phyloP scores from a whole-genome alignment of 2,888 invertebrate species.

The Luffia ferchaultella region DNA sequence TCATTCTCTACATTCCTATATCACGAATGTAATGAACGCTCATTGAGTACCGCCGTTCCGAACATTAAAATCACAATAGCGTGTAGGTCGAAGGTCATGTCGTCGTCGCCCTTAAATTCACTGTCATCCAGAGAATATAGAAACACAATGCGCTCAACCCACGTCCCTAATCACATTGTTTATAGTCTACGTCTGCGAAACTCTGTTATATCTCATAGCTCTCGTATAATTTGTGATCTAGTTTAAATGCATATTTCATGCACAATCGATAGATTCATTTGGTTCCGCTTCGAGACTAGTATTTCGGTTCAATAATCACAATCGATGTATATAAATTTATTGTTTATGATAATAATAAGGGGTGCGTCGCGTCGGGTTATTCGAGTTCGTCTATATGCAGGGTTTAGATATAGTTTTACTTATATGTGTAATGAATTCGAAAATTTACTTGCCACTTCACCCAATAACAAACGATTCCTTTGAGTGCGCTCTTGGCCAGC shows the following conservation, averaged over 20 bases:
- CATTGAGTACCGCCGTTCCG: conserved; percentile 21
- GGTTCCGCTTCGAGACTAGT: conserved; percentile 22
- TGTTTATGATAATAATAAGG: conserved; percentile 29
- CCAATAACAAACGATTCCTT: conserved; percentile 40
- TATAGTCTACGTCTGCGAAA: conserved; percentile 36
- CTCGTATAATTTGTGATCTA: conserved; percentile 8
- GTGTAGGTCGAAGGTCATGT: conserved; percentile 46
- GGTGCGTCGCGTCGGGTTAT: not conserved
- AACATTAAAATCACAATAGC: conserved; percentile 50
- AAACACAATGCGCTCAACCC: conserved; percentile 50
- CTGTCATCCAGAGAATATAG: conserved; percentile 27
- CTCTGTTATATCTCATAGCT: conserved; percentile 29
- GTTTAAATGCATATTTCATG: conserved; percentile 18
- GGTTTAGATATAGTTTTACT: not conserved
- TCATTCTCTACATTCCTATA: not conserved
- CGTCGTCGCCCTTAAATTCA: conserved; percentile 40
- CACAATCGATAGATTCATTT: conserved; percentile 22
- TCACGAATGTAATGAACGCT: conserved; percentile 12
- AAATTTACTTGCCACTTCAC: not conserved
- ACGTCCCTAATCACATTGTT: conserved; percentile 39
- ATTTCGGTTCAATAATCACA: conserved; percentile 24
- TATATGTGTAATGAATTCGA: not conserved
- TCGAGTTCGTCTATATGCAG: not conserved
- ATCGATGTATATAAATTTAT: conserved; percentile 30
- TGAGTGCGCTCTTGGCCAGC: conserved; percentile 34